Conservation (phyloP, 2,888 invertebrate species). For the Eueremaeus valkanovi region DNA sequence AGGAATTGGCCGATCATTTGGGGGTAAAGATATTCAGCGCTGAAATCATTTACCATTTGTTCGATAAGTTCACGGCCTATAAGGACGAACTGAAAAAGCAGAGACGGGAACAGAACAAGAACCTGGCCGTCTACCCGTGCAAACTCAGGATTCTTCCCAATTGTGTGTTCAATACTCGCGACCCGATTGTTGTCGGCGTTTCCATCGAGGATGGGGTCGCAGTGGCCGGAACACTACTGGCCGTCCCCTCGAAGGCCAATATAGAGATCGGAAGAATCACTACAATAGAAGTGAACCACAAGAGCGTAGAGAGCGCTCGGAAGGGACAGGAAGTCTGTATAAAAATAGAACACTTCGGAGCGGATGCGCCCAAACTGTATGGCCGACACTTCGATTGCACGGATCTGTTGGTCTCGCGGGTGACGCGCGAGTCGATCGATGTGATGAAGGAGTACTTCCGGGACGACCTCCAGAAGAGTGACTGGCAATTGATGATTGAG, state of each 20-base stretch:
- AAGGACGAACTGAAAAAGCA: conserved; percentile 82
- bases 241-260: conserved; percentile 86
- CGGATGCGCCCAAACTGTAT: conserved; percentile 98
- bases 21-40: conserved; percentile 93
- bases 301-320: conserved; percentile 84
- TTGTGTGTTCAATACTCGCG: conserved; percentile 95
- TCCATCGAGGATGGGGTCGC: conserved; percentile 91
- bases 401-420: conserved; percentile 85
- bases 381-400: conserved; percentile 97
- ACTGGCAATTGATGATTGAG: conserved; percentile 98
- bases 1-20: conserved; percentile 89
- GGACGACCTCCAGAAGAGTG: conserved; percentile 90
- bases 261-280: conserved; percentile 83
- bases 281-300: conserved; percentile 93
- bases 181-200: conserved; percentile 96
- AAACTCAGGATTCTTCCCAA: conserved; percentile 75
- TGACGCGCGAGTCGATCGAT: conserved; percentile 95
- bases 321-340: conserved; percentile 94
- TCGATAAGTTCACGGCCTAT: conserved; percentile 92
- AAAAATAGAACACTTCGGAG: conserved; percentile 93
- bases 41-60: conserved; percentile 99
- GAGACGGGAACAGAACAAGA: conserved; percentile 91
- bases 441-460: conserved; percentile 99
- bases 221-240: conserved; percentile 93
- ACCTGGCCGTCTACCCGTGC: conserved; percentile 97